Evolutionary conservation across 2,797 vertebrate genomes (phyloP), one percentile per base, ranked within the genome.

Genomic region (Anas bernieri): DNA sequence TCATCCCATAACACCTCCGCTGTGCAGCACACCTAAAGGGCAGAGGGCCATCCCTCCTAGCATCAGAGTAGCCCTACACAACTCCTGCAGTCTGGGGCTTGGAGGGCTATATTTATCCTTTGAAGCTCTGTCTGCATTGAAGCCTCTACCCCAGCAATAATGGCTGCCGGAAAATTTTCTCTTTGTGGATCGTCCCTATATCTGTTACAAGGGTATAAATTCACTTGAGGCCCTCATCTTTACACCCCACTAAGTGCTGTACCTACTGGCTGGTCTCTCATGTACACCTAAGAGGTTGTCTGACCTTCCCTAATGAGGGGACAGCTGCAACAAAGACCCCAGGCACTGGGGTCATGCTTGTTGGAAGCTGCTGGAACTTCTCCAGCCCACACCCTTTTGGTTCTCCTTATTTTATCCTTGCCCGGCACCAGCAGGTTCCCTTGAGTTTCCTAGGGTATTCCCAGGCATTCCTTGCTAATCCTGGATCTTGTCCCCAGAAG

Each of bases 331-430:
- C 25, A 82, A 55, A 70, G 18, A 4, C 18, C 69, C 20, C n/a
- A 46, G 52, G 46, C 9, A 86, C 8, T 3, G 52, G 35, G 7
- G 30, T 39, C 8, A 12, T 0, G 1, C 9, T 80, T 0, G 0
- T 58, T 62, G 28, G 41, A 76, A 79, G 28, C 12, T 72, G 7
- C 35, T 35, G 20, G 18, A 87, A 35, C 14, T 63, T 63, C 37
- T 62, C 26, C 37, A 28, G 28, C 8, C 17, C 61, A 63, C 12
- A 30, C 12, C 26, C 61, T 30, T 30, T 4, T 41, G 88, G 20
- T 5, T 84, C 23, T 33, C 7, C 16, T 68, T 64, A 37, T 15
- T 17, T 54, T 2, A 1, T 54, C 46, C 30, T 67, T 58, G 12
- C 28, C 8, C 46, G 6, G 59, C 22, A 46, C 23, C 18, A 64